phyloP scores from a whole-genome alignment of 2,888 invertebrate genomes.

The Synanthedon andrenaeformis region DNA sequence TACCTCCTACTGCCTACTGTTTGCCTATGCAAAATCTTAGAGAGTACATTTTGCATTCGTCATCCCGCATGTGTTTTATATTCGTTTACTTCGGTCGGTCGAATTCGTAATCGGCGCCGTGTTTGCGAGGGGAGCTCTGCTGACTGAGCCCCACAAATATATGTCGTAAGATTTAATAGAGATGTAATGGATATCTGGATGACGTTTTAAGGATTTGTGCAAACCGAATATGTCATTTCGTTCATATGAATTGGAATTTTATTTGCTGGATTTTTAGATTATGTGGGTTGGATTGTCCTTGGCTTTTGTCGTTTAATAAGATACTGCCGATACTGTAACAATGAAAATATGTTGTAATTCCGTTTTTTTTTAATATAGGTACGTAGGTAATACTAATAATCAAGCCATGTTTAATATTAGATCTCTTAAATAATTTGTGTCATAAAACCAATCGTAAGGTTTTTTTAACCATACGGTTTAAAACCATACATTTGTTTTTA shows the following conservation, averaged over 20 bases:
- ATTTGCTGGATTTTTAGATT: slow-evolving; percentile 56
- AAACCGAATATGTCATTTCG: slow-evolving; percentile 69
- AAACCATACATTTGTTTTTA: no score
- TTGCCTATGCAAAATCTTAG: slow-evolving; percentile 68
- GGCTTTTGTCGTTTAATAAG: slow-evolving; percentile 13
- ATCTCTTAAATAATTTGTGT: no score
- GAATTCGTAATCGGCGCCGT: slow-evolving; percentile 64
- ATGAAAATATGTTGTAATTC: background rate
- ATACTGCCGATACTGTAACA: background rate
- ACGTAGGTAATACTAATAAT: no score
- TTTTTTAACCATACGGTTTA: no score
- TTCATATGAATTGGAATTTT: slow-evolving; percentile 63
- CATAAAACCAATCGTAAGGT: no score
- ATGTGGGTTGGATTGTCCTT: slow-evolving; percentile 23
- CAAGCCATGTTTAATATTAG: no score
- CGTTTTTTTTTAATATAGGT: no score
- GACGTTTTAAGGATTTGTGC: slow-evolving; percentile 71
- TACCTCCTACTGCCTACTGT: slow-evolving; percentile 26
- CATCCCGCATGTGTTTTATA: slow-evolving; percentile 69
- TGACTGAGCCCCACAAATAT: slow-evolving; percentile 67
- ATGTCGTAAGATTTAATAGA: slow-evolving; percentile 72
- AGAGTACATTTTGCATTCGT: slow-evolving; percentile 65
- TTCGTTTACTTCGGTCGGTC: slow-evolving; percentile 68
- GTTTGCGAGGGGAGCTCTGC: slow-evolving; percentile 67
- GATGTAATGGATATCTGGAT: slow-evolving; percentile 72